phyloP scores from a whole-genome alignment of 2,113 vertebrate genomes.

The Coryphaenoides rupestris region DNA sequence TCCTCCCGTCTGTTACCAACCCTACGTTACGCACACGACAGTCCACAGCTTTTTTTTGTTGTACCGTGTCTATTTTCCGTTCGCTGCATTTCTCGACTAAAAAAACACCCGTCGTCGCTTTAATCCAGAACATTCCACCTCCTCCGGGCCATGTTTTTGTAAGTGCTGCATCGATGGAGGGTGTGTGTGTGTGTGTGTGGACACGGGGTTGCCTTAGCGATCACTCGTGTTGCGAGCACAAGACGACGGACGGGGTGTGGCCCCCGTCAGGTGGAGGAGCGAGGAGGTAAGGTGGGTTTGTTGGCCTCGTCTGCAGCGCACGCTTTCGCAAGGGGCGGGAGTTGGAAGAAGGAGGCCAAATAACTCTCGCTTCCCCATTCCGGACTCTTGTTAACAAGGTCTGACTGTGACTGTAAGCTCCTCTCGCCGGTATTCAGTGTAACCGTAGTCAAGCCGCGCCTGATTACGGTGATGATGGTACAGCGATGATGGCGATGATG shows the following conservation, averaged over 20 bases:
- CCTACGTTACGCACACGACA: not conserved
- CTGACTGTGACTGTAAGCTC: too few relatives aligned
- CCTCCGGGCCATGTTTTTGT: slow-evolving; percentile 4
- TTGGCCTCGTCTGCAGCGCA: slow-evolving; percentile 31
- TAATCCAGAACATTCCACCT: slow-evolving; percentile 9
- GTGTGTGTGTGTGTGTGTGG: slow-evolving; percentile 9
- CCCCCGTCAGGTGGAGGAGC: slow-evolving; percentile 27
- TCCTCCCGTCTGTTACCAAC: slow-evolving; percentile 25
- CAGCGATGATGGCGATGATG: not conserved
- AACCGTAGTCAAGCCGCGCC: not conserved
- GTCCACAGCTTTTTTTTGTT: slow-evolving; percentile 2
- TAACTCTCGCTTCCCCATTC: too few relatives aligned
- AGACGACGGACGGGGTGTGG: slow-evolving; percentile 10
- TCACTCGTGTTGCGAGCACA: slow-evolving; percentile 18
- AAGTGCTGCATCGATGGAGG: slow-evolving; percentile 10
- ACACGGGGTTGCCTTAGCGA: not conserved
- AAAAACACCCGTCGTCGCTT: slow-evolving; percentile 17
- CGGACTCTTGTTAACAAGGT: too few relatives aligned
- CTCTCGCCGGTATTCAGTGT: too few relatives aligned
- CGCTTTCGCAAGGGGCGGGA: slow-evolving; percentile 24
- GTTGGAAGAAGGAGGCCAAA: not conserved
- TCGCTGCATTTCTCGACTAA: slow-evolving; percentile 18
- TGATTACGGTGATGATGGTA: not conserved
- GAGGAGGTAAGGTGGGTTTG: slow-evolving; percentile 26
- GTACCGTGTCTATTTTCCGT: too few relatives aligned